phyloP scores from a whole-genome alignment of 2,797 vertebrate genomes.

The Buceros bicornis region DNA sequence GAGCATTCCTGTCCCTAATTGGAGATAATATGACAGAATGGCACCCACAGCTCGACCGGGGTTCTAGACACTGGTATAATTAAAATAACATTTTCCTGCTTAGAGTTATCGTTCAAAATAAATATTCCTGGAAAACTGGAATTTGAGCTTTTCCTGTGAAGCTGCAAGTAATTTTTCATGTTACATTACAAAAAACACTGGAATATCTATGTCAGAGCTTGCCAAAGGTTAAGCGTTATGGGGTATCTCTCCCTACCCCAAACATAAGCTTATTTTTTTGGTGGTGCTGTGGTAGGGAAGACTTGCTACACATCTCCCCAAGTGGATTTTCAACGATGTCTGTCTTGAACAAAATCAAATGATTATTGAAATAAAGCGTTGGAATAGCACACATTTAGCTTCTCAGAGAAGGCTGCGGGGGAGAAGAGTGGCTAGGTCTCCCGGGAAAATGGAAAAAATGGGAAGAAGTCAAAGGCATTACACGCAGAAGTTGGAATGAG shows the following conservation, averaged over 20 bases:
- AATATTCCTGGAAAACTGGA: not conserved
- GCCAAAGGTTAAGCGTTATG: not conserved
- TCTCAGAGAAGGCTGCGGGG: not conserved
- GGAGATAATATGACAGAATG: not conserved
- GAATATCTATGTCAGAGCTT: not conserved
- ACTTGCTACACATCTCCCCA: not conserved
- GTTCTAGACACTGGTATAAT: not conserved
- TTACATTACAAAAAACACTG: not conserved
- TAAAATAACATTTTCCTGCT: not conserved
- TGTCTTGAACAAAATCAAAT: not conserved
- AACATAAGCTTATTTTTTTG: not conserved
- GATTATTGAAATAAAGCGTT: not conserved
- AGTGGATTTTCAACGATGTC: not conserved
- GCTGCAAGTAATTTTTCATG: not conserved
- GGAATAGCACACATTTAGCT: not conserved
- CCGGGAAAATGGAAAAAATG: not conserved
- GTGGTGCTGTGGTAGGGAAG: not conserved
- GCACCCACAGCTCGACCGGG: not conserved
- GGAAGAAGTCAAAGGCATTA: not conserved
- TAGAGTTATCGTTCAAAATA: not conserved
- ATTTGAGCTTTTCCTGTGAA: not conserved
- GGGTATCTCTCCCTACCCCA: not conserved
- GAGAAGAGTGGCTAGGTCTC: not conserved
- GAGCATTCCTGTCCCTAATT: not conserved
- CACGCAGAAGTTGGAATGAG: not conserved